Base-by-base conservation (phyloP, 2,888 invertebrate species). In the Portevinia maculata region DNA sequence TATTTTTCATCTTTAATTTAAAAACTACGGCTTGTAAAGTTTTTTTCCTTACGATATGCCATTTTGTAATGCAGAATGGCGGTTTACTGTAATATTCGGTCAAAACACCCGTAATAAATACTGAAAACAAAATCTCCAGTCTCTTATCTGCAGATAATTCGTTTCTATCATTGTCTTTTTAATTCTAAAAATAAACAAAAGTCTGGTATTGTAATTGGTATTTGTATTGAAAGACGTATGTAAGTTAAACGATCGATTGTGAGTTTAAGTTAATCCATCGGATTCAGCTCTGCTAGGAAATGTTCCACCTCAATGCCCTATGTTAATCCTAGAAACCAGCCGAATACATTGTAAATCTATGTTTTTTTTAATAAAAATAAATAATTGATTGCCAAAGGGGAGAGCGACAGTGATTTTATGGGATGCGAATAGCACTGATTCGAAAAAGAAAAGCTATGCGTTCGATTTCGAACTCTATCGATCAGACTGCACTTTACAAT, bases 1-100 rank as follows among this genome's bases (percentile, higher is more conserved):
- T 11, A 6, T 46, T 41, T 46, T 4, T 1, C 13, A 48, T n/a
- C 3, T 28, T 0, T 2, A 24, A 3, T 24, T 1, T 1, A 17
- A 32, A 4, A 13, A 13, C 9, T 32, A 1, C 3, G 7, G 6
- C n/a, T 24, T 11, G 1, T 24, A 6, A 1, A 11, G n/a, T 34
- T 8, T 15, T 30, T 15, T 48, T 7, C 48, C n/a, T 30, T 28
- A 1, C 19, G 11, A 28, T 52, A 17, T 48, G 21, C 37, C 39
- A 46, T 55, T 28, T 46, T 44, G 17, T 59, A 34, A 21, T 13
- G 46, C n/a, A 71, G 46, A 65, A 81, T 81, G 76, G 75, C 76
- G 76, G 48, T 81, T 70, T 76, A 81, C 64, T 53, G 81, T 75
- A 71, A 64, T 48, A 59, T 64, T 39, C 9, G 3, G 19, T 15